Percentiles rank a stretch among this genome's conserved stretches.
Conservation (phyloP, 1,140 invertebrate genomes). For the Sminthurides bifidus region DNA sequence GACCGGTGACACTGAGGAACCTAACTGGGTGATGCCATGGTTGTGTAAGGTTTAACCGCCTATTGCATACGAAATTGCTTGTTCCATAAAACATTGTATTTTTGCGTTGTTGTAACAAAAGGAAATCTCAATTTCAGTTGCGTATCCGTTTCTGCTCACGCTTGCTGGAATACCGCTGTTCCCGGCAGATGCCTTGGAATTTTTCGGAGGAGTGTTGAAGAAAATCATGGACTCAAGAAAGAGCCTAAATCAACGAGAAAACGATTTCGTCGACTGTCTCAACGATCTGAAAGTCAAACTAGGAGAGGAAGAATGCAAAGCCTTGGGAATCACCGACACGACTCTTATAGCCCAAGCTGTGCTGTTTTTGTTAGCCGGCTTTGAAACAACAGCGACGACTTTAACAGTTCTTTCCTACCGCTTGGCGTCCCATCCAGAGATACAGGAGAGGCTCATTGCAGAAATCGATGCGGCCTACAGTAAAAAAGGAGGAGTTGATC, state of each 20-base stretch:
- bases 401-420: slow-evolving; percentile 20
- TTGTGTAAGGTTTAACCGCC: not conserved
- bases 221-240: not conserved
- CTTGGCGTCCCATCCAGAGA: slow-evolving; percentile 21
- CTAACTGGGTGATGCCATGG: not conserved
- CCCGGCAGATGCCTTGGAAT: not conserved
- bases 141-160: not conserved
- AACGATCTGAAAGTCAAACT: slow-evolving; percentile 9
- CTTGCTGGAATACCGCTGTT: slow-evolving; percentile 2
- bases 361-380: slow-evolving; percentile 31
- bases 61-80: not conserved
- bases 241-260: not conserved
- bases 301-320: not conserved
- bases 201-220: not conserved
- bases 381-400: slow-evolving; percentile 24
- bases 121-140: not conserved
- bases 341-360: slow-evolving; percentile 28
- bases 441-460: slow-evolving; percentile 19
- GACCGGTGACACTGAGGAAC: not conserved
- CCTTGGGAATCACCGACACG: slow-evolving; percentile 12
- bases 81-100: no score
- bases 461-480: slow-evolving; percentile 32
- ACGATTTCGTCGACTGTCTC: slow-evolving; percentile 15
- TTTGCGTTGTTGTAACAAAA: not conserved
- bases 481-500: slow-evolving; percentile 33